Evolutionary conservation across 2,888 invertebrate genomes (phyloP).

Genomic region (Pelosia muscerda): DNA sequence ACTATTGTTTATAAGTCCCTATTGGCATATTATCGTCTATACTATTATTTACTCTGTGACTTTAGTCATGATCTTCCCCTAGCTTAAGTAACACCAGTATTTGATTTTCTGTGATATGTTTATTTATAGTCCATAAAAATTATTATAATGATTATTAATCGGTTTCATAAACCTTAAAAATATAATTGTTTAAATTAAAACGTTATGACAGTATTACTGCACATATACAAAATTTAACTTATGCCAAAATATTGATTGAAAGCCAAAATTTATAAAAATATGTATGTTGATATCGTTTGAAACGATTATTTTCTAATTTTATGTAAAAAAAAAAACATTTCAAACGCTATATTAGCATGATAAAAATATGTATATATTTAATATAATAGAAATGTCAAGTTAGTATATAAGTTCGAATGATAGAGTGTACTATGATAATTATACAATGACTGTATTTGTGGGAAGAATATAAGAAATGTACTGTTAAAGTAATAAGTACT

Average conservation of each 20-base stretch:
- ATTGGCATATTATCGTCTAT: no score
- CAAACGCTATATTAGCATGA: not conserved
- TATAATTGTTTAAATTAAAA: conserved; percentile 12
- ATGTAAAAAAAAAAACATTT: conserved; percentile 22
- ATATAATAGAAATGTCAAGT: conserved; percentile 15
- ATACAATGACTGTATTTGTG: conserved; percentile 41
- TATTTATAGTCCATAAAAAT: conserved; percentile 26
- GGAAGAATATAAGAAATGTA: conserved; percentile 26
- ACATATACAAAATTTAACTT: not conserved
- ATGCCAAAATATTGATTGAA: conserved; percentile 5
- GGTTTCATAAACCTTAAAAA: conserved; percentile 19
- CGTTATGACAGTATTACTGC: conserved; percentile 11
- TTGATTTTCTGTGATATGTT: conserved; percentile 50
- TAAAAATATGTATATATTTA: conserved; percentile 21
- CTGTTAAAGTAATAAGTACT: conserved; percentile 22
- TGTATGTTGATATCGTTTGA: conserved; percentile 39
- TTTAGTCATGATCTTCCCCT: conserved; percentile 20
- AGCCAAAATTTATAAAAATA: conserved; percentile 1
- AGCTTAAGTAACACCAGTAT: conserved; percentile 33
- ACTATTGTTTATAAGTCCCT: no score
- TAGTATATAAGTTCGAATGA: conserved; percentile 25
- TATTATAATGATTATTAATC: conserved; percentile 15
- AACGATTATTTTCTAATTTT: conserved; percentile 43
- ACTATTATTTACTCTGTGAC: not conserved
- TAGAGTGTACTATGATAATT: conserved; percentile 15